A percentile compares a stretch with the other conserved stretches of the same genome.
Evolutionary conservation across 2,113 vertebrate species (phyloP).

Genomic region (Thomomys bottae): DNA sequence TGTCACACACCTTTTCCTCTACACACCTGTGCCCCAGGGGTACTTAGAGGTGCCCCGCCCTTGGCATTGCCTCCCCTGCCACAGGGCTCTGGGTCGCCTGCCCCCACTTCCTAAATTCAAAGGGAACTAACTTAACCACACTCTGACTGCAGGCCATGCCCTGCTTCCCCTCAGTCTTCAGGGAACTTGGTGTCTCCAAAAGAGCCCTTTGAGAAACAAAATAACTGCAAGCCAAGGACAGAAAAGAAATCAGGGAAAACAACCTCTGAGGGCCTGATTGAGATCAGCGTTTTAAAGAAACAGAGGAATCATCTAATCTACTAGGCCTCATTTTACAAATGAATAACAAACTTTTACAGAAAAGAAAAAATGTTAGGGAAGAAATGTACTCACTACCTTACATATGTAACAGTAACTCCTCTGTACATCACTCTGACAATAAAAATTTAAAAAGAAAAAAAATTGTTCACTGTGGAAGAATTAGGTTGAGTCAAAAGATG

Average conservation of each 20-base stretch:
- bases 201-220: conserved; percentile 13
- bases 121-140: fast-evolving
- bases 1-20: background rate
- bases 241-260: background rate
- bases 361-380: too few relatives aligned
- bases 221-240: background rate
- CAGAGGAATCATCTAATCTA: background rate
- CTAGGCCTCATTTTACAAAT: background rate
- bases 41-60: background rate
- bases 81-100: fast-evolving
- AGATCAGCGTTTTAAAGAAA: background rate
- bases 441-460: too few relatives aligned
- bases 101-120: background rate
- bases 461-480: background rate
- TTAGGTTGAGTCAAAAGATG: background rate
- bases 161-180: background rate
- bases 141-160: background rate
- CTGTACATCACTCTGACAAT: too few relatives aligned
- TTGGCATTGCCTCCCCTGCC: background rate
- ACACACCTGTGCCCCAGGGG: too few relatives aligned
- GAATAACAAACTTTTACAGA: background rate
- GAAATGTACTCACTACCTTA: too few relatives aligned
- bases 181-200: background rate
- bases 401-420: too few relatives aligned
- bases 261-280: background rate